Evolutionary conservation across 1,140 invertebrate genomes (phyloP).

Genomic region (Helicorthomorpha holstii): DNA sequence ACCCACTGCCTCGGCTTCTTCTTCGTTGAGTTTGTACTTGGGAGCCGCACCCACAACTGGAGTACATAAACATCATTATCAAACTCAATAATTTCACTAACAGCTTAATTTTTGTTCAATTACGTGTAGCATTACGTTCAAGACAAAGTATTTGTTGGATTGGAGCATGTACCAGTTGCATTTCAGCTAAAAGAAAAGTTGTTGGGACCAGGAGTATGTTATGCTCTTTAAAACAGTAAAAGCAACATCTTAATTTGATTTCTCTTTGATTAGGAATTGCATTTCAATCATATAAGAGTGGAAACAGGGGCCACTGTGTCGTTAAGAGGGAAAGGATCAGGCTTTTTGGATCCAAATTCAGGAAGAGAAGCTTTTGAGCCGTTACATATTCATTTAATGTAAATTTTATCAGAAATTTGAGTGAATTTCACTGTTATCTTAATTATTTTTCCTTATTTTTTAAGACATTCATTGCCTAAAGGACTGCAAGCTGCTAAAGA

Average conservation of each 20-base stretch:
- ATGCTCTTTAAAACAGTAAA: not conserved
- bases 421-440: not conserved
- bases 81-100: too few relatives aligned
- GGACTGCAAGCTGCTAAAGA: slow-evolving; percentile 53
- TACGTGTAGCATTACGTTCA: slow-evolving; percentile 24
- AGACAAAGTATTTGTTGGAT: slow-evolving; percentile 57
- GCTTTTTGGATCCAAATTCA: slow-evolving; percentile 38
- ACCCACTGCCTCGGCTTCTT: slow-evolving; percentile 20
- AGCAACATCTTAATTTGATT: not conserved
- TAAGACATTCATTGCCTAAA: slow-evolving; percentile 44
- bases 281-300: slow-evolving; percentile 53
- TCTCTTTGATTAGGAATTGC: slow-evolving; percentile 36
- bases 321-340: slow-evolving; percentile 47
- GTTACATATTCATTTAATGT: slow-evolving; percentile 58
- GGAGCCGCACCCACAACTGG: too few relatives aligned
- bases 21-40: too few relatives aligned
- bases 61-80: too few relatives aligned
- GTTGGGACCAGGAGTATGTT: slow-evolving; percentile 34
- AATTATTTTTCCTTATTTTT: slow-evolving; percentile 10
- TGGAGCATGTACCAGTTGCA: slow-evolving; percentile 53
- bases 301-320: slow-evolving; percentile 58
- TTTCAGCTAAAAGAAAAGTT: slow-evolving; percentile 57
- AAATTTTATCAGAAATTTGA: slow-evolving; percentile 14
- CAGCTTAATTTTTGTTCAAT: too few relatives aligned
- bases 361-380: slow-evolving; percentile 53